A percentile compares a stretch with the other conserved stretches of the same genome.
These are phyloP conservation scores for Ips nitidus DNA, from an alignment of 1,140 invertebrate genomes.

Conservation along the genomic window DNA sequence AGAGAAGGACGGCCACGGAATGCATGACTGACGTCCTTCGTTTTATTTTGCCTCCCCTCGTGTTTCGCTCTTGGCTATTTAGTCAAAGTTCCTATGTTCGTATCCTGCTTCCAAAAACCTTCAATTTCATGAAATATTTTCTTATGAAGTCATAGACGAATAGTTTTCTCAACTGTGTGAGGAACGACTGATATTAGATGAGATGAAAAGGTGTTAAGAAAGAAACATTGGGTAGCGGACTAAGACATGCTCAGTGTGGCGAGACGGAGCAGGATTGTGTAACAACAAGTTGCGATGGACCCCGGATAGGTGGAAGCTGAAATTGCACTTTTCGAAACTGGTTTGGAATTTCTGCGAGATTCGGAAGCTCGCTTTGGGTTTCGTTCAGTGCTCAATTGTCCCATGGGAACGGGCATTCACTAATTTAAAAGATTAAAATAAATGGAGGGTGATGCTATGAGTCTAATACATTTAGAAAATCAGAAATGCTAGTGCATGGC, in stretches of 20 bases:
- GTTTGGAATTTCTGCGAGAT: conserved; percentile 7
- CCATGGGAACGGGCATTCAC: too few relatives aligned
- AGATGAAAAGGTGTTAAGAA: too few relatives aligned
- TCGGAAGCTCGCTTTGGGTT: background rate
- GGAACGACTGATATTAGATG: too few relatives aligned
- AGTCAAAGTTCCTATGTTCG: background rate
- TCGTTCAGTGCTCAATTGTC: background rate
- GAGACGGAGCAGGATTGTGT: conserved; percentile 28
- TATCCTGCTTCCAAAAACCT: too few relatives aligned
- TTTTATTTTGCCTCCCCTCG: conserved; percentile 28
- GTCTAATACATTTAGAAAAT: too few relatives aligned
- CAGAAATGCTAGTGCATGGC: too few relatives aligned
- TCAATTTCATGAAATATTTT: too few relatives aligned
- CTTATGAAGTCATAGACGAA: too few relatives aligned
- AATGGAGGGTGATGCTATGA: too few relatives aligned
- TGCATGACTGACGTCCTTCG: conserved; percentile 28
- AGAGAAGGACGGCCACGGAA: conserved; percentile 11
- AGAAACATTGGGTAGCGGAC: background rate
- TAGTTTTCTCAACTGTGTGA: too few relatives aligned
- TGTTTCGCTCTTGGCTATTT: conserved; percentile 14
- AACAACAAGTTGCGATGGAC: conserved; percentile 32
- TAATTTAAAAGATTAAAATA: too few relatives aligned
- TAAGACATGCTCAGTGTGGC: conserved; percentile 11
- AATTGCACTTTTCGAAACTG: conserved; percentile 25
- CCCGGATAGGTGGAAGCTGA: conserved; percentile 24